phyloP scores from a whole-genome alignment of 2,888 invertebrate genomes.

The Lagria hirta region DNA sequence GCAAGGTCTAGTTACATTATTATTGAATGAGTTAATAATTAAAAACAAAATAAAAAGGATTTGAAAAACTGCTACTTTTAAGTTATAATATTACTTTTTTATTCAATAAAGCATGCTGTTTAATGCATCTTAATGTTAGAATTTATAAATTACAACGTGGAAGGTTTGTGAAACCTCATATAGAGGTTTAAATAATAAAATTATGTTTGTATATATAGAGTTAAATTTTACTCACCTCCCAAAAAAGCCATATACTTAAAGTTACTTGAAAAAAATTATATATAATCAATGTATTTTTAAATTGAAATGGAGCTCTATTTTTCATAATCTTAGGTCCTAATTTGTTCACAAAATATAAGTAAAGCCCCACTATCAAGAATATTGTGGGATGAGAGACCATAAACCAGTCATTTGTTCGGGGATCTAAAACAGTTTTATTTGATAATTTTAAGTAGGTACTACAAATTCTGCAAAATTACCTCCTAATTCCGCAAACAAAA shows the following conservation, averaged over 20 bases:
- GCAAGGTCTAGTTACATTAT: too few species aligned
- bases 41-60: too few species aligned
- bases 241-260: constrained; percentile 77
- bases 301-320: constrained; percentile 76
- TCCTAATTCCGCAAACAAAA: constrained; percentile 11
- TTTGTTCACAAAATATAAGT: constrained; percentile 69
- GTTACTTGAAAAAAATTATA: constrained; percentile 88
- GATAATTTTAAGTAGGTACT: too few species aligned
- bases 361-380: constrained; percentile 64
- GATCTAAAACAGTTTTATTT: constrained; percentile 53
- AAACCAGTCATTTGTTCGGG: constrained; percentile 66
- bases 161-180: too few species aligned
- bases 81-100: too few species aligned
- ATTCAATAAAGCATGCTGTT: too few species aligned
- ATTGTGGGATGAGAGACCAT: constrained; percentile 71
- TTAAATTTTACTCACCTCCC: constrained; percentile 61
- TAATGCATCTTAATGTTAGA: too few species aligned
- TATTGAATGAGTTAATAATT: too few species aligned
- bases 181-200: too few species aligned
- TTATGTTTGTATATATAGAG: too few species aligned
- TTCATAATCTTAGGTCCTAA: constrained; percentile 86
- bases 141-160: too few species aligned
- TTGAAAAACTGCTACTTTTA: too few species aligned
- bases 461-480: constrained; percentile 14
- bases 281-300: constrained; percentile 74